phyloP scores from a whole-genome alignment of 2,113 vertebrate genomes.

The Bubalus kerabau region DNA sequence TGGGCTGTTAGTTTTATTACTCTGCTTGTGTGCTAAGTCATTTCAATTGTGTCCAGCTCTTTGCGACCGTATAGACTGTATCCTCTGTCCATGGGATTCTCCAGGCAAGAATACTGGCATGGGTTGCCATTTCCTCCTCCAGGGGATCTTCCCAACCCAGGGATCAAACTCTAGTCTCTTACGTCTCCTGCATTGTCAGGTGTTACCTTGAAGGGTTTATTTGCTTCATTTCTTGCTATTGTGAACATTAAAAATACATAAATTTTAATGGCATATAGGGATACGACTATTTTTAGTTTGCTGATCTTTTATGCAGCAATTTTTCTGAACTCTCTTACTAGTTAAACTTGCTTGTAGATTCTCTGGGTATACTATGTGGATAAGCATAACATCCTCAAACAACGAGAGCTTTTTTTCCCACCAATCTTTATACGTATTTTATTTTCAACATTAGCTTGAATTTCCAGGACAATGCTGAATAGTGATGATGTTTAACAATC shows the following conservation, averaged over 20 bases:
- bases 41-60: not conserved
- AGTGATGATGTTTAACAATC: not conserved
- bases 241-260: not conserved
- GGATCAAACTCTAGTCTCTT: not conserved
- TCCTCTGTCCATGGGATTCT: not conserved
- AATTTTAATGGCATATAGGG: not conserved
- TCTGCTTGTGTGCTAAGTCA: not conserved
- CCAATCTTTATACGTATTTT: not conserved
- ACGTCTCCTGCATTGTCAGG: not conserved
- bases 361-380: not conserved
- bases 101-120: not conserved
- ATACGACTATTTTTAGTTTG: not conserved
- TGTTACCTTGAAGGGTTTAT: not conserved
- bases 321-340: not conserved
- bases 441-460: not conserved
- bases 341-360: not conserved
- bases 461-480: not conserved
- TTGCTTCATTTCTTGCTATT: not conserved
- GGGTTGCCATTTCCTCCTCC: not conserved
- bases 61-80: not conserved
- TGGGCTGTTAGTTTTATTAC: not conserved
- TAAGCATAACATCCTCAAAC: too few relatives aligned
- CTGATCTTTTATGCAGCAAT: not conserved
- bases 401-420: not conserved
- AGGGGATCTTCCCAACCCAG: not conserved